A percentile compares a stretch with the other conserved stretches of the same genome.
Conservation (phyloP, 1,140 invertebrate species). For the Patella vulgata region DNA sequence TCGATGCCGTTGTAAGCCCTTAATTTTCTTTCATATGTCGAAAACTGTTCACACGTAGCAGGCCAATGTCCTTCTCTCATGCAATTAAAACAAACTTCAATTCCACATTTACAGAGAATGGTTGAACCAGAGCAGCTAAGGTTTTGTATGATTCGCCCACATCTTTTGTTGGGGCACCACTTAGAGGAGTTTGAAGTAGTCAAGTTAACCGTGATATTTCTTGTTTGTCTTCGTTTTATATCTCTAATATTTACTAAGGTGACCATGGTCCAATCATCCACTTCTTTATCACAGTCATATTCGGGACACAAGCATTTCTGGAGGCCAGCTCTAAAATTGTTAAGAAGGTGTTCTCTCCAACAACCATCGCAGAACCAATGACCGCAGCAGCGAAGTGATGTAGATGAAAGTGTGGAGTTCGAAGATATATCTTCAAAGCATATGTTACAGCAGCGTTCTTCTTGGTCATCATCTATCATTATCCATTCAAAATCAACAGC, state of each 20-base stretch:
- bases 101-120: conserved; percentile 7
- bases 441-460: conserved; percentile 25
- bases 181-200: conserved; percentile 18
- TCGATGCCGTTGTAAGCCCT: conserved; percentile 3
- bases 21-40: not conserved
- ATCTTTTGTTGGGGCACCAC: conserved; percentile 15
- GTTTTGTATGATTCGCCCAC: conserved; percentile 15
- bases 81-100: conserved; percentile 8
- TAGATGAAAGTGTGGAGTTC: conserved; percentile 8
- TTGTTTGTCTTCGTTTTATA: not conserved
- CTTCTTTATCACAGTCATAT: conserved; percentile 13
- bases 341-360: conserved; percentile 18
- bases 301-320: conserved; percentile 16
- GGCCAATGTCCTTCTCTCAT: conserved; percentile 13
- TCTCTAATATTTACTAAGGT: conserved; percentile 13
- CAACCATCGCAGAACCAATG: conserved; percentile 29
- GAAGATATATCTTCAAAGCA: no score
- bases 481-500: no score
- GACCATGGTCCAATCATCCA: conserved; percentile 9
- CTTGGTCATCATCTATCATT: no score
- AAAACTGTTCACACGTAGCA: conserved; percentile 6
- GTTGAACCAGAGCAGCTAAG: conserved; percentile 5
- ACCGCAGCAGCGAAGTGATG: conserved; percentile 8
- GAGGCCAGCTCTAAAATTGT: conserved; percentile 5
- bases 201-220: not conserved